Evolutionary conservation across 2,888 invertebrate species (phyloP).

Genomic region (Phymatocera aterrima): DNA sequence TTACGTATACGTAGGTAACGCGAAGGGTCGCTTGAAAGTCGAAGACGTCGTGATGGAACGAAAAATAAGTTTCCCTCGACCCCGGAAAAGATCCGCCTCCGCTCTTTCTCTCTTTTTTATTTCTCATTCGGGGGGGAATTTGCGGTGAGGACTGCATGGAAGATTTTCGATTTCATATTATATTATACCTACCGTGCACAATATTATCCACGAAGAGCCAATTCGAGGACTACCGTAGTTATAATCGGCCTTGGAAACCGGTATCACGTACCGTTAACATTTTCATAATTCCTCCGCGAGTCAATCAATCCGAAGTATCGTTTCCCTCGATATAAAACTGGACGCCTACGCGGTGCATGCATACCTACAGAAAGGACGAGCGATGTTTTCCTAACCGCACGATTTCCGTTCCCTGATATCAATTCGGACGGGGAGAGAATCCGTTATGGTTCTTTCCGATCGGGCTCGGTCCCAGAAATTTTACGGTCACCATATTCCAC

Average conservation of each 20-base stretch:
- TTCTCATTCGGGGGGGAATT: not conserved
- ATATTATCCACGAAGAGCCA: not conserved
- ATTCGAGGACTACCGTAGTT: slow-evolving; percentile 12
- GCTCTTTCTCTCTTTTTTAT: not conserved
- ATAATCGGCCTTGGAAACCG: not conserved
- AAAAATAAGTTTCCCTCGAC: not conserved
- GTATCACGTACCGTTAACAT: not conserved
- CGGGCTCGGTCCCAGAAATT: not conserved
- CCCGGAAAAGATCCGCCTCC: not conserved
- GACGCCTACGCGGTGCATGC: too few relatives aligned
- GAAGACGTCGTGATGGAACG: not conserved
- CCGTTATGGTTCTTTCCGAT: not conserved
- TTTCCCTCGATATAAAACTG: not conserved
- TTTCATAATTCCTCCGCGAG: not conserved
- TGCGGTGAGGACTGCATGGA: not conserved
- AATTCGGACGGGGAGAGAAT: not conserved
- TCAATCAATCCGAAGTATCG: not conserved
- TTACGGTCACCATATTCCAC: not conserved
- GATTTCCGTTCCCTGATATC: not conserved
- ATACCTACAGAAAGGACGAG: too few relatives aligned
- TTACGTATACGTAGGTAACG: too few relatives aligned
- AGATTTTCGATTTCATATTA: not conserved
- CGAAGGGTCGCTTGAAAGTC: not conserved
- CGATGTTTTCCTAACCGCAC: too few relatives aligned
- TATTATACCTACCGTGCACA: not conserved